These are phyloP conservation scores for Tetrapedia diversipes DNA, from an alignment of 2,888 invertebrate genomes.

Conservation along the genomic window DNA sequence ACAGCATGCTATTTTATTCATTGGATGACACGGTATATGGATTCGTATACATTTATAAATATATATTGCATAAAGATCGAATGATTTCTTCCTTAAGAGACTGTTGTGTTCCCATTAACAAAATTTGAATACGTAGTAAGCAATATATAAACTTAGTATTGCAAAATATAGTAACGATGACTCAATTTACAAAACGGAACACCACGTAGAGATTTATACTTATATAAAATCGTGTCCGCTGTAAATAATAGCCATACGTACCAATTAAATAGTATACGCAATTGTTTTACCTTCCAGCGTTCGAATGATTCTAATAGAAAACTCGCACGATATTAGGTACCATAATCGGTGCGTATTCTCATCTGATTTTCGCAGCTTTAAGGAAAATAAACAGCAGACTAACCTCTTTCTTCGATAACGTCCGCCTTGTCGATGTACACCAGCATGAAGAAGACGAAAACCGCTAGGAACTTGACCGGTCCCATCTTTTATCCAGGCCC, in stretches of 20 bases:
- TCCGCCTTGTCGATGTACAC: constrained; percentile 63
- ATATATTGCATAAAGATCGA: not conserved
- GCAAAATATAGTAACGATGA: not conserved
- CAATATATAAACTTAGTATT: not conserved
- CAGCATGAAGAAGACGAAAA: constrained; percentile 63
- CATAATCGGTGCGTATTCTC: not conserved
- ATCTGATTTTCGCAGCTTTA: not conserved
- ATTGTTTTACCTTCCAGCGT: not conserved
- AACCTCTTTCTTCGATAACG: constrained; percentile 81
- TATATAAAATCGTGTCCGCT: too few species aligned
- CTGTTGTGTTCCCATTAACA: not conserved
- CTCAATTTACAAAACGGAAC: not conserved
- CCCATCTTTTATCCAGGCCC: constrained; percentile 74
- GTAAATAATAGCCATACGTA: not conserved
- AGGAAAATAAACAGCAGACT: constrained; percentile 37
- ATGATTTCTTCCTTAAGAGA: not conserved
- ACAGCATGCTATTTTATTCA: not conserved
- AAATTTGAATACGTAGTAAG: not conserved
- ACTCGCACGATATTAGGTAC: not conserved
- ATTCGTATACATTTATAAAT: not conserved
- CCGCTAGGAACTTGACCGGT: constrained; percentile 63
- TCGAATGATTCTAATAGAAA: not conserved
- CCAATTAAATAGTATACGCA: not conserved
- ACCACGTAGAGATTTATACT: not conserved
- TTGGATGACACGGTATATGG: not conserved